Conservation (phyloP, 2,888 invertebrate species). For the Metopia argyrocephala region DNA sequence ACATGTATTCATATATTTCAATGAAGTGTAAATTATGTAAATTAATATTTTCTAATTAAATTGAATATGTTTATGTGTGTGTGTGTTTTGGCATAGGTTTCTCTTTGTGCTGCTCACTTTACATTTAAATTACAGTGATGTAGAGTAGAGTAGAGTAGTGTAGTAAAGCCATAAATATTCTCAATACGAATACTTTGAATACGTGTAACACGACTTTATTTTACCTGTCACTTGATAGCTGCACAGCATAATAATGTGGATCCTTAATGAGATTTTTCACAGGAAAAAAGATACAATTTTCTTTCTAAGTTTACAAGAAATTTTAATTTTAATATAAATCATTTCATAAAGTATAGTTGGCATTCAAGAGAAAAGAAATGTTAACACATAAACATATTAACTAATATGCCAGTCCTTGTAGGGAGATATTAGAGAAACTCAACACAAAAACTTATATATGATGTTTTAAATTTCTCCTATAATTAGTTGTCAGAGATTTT, state of each 20-base stretch:
- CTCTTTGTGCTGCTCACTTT: too few relatives aligned
- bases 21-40: slow-evolving; percentile 35
- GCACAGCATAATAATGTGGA: not conserved
- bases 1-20: not conserved
- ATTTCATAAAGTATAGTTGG: not conserved
- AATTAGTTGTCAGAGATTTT: too few relatives aligned
- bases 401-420: too few relatives aligned
- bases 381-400: not conserved
- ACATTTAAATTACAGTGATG: too few relatives aligned
- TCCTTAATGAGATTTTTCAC: not conserved
- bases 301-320: not conserved
- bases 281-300: not conserved
- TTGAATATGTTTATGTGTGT: not conserved
- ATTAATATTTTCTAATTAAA: slow-evolving; percentile 26
- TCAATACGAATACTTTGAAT: too few relatives aligned
- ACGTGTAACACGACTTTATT: too few relatives aligned
- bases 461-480: too few relatives aligned
- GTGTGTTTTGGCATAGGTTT: too few relatives aligned
- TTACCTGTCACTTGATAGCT: not conserved
- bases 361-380: not conserved
- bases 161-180: too few relatives aligned
- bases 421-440: too few relatives aligned
- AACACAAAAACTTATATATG: too few relatives aligned
- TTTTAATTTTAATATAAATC: not conserved
- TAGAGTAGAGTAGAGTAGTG: too few relatives aligned